Base-by-base conservation (phyloP, 1,140 invertebrate species). In the Aphaenogaster ashmeadi region DNA sequence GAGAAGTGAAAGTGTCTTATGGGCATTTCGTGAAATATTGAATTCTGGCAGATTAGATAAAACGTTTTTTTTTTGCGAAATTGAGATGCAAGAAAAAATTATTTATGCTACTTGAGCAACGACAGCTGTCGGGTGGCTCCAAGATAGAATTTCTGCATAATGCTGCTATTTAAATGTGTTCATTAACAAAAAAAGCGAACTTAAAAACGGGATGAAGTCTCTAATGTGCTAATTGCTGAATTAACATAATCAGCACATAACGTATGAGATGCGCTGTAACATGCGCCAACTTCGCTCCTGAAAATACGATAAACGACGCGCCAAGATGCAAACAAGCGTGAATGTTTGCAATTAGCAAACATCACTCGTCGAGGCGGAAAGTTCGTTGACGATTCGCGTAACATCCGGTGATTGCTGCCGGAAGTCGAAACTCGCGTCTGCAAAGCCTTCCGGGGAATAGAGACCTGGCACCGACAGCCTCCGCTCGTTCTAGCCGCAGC, bases 361-460 rank as follows among this genome's bases (percentile, higher is more conserved):
- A 86, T 86, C 74, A 87, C 38, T 56, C 58, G 81, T 83, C 66
- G 64, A 5, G 44, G 38, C 62, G 36, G 83, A 86, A 88, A 88
- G 87, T 86, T 88, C 33, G 71, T 88, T 86, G 87, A 88, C 74
- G 87, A 88, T 78, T 88, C 83, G 52, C 60, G 64, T 77, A 88
- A 88, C 83, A 88, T 88, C 83, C 87, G 83, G 83, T 77, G 87
- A 88, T 86, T 78, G 87, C 84, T 78, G 60, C 60, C 52, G 52
- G 62, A 77, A 88, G 62, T 86, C 83, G 83, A 72, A 88, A 88
- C 72, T 88, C 36, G 44, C 74, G 56, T 38, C 62, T 50, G 87
- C 44, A 21, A 71, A 86, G 83, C 83, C 83, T 86, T 78, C 56
- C 74, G 64, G 83, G 33, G 56, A 86, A 77, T 78, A 60, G 66